Conservation (phyloP, 2,113 vertebrate genomes). For the Ceratotherium simum region DNA sequence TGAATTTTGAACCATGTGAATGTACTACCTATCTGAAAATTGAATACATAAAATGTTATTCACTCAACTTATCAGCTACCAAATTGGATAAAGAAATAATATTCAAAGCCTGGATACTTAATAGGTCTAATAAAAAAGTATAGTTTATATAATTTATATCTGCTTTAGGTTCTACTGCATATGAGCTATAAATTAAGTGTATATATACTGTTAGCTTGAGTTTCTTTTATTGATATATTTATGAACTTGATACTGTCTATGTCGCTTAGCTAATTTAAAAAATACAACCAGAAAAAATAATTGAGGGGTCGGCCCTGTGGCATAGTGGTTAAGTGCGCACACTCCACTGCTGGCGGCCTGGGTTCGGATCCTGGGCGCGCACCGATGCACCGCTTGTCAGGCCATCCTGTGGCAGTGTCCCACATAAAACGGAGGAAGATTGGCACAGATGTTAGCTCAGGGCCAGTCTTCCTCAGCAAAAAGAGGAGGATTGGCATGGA, state of each 20-base stretch:
- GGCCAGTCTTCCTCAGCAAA: no score
- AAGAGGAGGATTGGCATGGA: no score
- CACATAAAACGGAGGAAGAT: no score
- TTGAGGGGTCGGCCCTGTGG: no score
- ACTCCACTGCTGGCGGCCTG: no score
- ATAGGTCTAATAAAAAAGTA: neutral
- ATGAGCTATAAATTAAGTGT: conserved; percentile 2
- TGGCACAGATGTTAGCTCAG: no score
- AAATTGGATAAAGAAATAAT: neutral
- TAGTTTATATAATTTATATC: conserved; percentile 12
- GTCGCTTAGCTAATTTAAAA: neutral
- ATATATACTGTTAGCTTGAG: neutral
- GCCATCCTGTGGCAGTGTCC: no score
- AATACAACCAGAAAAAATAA: neutral
- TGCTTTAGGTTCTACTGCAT: neutral
- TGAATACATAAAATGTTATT: neutral
- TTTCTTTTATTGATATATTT: neutral
- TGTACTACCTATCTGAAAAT: neutral
- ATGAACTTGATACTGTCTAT: neutral
- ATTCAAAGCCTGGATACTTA: neutral
- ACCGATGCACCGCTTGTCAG: no score
- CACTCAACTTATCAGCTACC: conserved; percentile 16
- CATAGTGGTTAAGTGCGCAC: no score
- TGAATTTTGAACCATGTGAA: conserved; percentile 1
- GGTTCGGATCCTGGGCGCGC: no score